Percentiles rank a stretch among this genome's conserved stretches.
phyloP scores from a whole-genome alignment of 2,113 vertebrate genomes.

The Aix galericulata region DNA sequence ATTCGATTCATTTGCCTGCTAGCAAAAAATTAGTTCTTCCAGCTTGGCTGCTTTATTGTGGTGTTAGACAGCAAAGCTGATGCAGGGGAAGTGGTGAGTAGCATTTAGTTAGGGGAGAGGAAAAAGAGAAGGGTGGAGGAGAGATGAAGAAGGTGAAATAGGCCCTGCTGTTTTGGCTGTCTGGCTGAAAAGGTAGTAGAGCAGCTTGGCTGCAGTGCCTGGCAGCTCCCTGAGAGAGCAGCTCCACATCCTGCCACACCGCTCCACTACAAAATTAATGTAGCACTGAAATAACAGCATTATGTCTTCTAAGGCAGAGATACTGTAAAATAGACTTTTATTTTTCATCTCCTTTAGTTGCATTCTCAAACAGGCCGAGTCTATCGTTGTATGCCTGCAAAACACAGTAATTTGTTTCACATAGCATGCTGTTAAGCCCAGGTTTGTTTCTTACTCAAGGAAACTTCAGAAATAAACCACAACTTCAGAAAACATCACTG shows the following conservation, averaged over 20 bases:
- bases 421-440: rapidly evolving
- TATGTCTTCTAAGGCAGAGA: neutral
- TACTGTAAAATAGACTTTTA: neutral
- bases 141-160: neutral
- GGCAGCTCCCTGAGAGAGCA: neutral
- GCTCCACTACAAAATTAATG: neutral
- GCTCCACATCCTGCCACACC: rapidly evolving
- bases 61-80: neutral
- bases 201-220: neutral
- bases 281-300: neutral
- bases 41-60: neutral
- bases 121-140: neutral
- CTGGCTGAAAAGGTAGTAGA: neutral
- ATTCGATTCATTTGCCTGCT: rapidly evolving
- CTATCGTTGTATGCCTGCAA: neutral
- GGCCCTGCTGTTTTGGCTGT: neutral
- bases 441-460: neutral
- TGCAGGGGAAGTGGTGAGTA: neutral
- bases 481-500: neutral
- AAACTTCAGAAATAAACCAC: neutral
- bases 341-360: neutral
- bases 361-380: neutral
- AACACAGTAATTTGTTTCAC: neutral
- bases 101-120: rapidly evolving
- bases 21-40: neutral